Conservation (phyloP, 2,113 vertebrate species). For the Raja brachyura region DNA sequence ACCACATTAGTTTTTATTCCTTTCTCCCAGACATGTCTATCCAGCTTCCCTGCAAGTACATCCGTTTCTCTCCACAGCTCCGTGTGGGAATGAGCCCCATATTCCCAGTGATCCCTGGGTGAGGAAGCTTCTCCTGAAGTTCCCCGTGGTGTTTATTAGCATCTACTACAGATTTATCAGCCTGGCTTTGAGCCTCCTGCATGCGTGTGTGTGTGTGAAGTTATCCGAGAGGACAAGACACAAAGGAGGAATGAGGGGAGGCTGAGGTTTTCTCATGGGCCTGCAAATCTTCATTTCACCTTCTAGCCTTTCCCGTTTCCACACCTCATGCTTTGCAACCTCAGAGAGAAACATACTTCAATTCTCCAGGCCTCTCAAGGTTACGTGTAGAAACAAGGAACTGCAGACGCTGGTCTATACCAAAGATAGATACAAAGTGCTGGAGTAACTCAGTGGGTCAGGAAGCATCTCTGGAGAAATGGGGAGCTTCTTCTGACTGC, state of each 20-base stretch:
- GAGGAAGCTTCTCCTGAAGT: neutral
- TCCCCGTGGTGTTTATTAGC: too few species aligned
- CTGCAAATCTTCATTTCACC: too few species aligned
- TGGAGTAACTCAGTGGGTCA: too few species aligned
- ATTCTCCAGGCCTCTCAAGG: neutral
- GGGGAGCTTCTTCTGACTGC: too few species aligned
- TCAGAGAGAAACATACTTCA: neutral
- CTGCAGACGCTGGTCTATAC: too few species aligned
- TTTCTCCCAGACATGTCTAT: neutral
- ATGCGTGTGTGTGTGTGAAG: neutral
- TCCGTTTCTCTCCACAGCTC: neutral
- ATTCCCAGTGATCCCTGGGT: neutral
- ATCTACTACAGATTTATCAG: neutral
- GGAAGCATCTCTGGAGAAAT: too few species aligned
- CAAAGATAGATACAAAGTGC: too few species aligned
- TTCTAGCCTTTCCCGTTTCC: neutral
- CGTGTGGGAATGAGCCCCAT: neutral
- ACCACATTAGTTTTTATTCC: neutral
- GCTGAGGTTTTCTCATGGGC: neutral
- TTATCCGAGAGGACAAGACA: neutral
- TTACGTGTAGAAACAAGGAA: neutral
- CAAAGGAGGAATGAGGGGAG: neutral
- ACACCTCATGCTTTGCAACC: neutral
- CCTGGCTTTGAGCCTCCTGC: neutral
- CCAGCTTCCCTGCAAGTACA: neutral